Base-by-base conservation (phyloP, 2,113 vertebrate species). In the Tychaedon coryphoeus region DNA sequence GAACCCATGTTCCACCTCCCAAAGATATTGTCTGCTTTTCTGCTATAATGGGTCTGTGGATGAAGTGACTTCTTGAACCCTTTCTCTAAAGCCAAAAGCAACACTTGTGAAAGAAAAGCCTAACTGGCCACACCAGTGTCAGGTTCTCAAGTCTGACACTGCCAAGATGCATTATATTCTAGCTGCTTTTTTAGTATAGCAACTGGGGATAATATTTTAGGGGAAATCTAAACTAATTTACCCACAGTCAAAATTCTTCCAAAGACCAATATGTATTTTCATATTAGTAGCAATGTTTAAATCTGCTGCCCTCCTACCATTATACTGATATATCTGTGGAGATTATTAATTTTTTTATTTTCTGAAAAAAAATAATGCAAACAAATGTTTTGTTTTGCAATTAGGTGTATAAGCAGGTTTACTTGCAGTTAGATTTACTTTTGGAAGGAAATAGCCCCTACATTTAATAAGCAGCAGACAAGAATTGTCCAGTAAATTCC, bases 171-270 rank as follows among this genome's bases (percentile, higher is more conserved):
- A 71, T 84, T 88, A 51, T 38, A 67, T 86, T 89, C 94, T 66
- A 40, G 67, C 73, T 95, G 76, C 83, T 86, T 94, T 96, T 97
- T 94, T 90, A 94, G 88, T 88, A 95, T 61, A 93, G 43, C 76
- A 96, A 42, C 64, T 40, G 36, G 40, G 87, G 84, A 95, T 89
- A 96, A 97, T 74, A 90, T 20, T 56, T 79, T 33, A 89, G 83
- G 86, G 90, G 86, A 96, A 96, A 97, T 93, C 86, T 95, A 90
- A 98, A 96, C 86, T 95, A 93, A 93, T 95, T 97, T 96, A 95
- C 54, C 36, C 93, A 92, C 50, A 8, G 10, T 88, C 93, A 97
- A 96, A 96, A 95, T 93, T 94, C 87, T 89, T 94, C 88, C 74
- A 50, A 93, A 91, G 78, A 76, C 66, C 79, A 91, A 67, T 85